A percentile compares a stretch with the other conserved stretches of the same genome.
Evolutionary conservation across 2,888 invertebrate species (phyloP).

Genomic region (Eristalis pertinax): DNA sequence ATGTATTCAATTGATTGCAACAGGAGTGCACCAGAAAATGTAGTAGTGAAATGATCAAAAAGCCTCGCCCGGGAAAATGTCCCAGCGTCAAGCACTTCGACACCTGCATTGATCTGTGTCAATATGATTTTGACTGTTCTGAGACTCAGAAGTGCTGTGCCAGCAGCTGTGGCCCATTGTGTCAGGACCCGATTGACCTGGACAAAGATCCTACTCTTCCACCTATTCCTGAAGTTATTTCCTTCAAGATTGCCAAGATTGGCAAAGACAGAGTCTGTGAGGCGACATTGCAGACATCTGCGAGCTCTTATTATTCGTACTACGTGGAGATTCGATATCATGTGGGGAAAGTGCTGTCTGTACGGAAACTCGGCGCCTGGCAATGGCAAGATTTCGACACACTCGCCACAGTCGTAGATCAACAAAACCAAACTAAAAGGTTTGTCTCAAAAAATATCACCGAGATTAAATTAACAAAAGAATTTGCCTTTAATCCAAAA

Average conservation of each 20-base stretch:
- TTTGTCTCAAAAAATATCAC: conserved; percentile 66
- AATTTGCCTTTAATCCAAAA: conserved; percentile 58
- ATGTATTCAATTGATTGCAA: background rate
- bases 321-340: conserved; percentile 87
- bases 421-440: conserved; percentile 63
- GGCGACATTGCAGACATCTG: conserved; percentile 82
- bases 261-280: conserved; percentile 82
- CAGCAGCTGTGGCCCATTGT: conserved; percentile 86
- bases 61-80: conserved; percentile 78
- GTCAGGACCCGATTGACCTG: conserved; percentile 84
- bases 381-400: conserved; percentile 79
- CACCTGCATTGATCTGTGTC: conserved; percentile 78
- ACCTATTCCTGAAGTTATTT: conserved; percentile 84
- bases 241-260: conserved; percentile 80
- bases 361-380: conserved; percentile 86
- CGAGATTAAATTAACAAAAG: conserved; percentile 16
- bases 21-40: conserved; percentile 76
- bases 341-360: conserved; percentile 85
- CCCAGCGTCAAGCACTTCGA: conserved; percentile 75
- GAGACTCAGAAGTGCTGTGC: conserved; percentile 87
- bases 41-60: conserved; percentile 76
- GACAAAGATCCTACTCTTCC: conserved; percentile 83
- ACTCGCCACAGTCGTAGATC: conserved; percentile 77
- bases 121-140: conserved; percentile 86
- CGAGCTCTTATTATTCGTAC: conserved; percentile 76